Evolutionary conservation across 2,888 invertebrate species (phyloP).

Genomic region (Leptinotarsa rubiginosa): DNA sequence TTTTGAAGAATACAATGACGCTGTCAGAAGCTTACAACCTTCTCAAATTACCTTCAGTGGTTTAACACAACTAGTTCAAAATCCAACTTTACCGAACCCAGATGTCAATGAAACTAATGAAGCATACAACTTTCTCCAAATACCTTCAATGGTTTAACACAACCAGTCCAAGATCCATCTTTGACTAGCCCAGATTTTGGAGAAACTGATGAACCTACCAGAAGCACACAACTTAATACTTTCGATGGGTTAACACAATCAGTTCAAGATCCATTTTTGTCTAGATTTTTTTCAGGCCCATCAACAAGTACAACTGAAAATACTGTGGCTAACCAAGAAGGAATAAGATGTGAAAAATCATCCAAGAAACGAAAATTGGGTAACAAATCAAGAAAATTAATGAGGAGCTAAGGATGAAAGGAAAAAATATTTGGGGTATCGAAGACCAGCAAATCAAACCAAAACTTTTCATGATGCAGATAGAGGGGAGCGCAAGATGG

Average conservation of each 20-base stretch:
- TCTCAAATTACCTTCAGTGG: constrained; percentile 5
- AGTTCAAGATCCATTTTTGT: constrained; percentile 10
- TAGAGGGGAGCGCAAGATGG: constrained; percentile 27
- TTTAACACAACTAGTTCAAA: constrained; percentile 1
- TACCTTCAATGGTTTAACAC: constrained; percentile 2
- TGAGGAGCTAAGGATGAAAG: constrained; percentile 35
- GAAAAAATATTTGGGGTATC: constrained; percentile 28
- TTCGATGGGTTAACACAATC: neutral
- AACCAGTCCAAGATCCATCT: constrained; percentile 7
- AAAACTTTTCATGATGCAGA: constrained; percentile 33
- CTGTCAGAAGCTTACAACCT: neutral
- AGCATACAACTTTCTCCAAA: constrained; percentile 5
- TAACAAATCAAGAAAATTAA: constrained; percentile 20
- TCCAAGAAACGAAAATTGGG: constrained; percentile 9
- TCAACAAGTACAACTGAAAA: constrained; percentile 6
- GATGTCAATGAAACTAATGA: neutral
- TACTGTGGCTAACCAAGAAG: neutral
- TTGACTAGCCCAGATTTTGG: neutral
- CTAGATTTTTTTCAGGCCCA: neutral
- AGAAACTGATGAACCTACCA: neutral
- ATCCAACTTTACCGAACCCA: neutral
- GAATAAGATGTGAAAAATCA: constrained; percentile 2
- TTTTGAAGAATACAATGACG: constrained; percentile 2
- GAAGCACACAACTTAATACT: constrained; percentile 12
- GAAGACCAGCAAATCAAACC: constrained; percentile 31